These are phyloP conservation scores for Megalops atlanticus DNA, from an alignment of 2,113 vertebrate species.

Conservation along the genomic window DNA sequence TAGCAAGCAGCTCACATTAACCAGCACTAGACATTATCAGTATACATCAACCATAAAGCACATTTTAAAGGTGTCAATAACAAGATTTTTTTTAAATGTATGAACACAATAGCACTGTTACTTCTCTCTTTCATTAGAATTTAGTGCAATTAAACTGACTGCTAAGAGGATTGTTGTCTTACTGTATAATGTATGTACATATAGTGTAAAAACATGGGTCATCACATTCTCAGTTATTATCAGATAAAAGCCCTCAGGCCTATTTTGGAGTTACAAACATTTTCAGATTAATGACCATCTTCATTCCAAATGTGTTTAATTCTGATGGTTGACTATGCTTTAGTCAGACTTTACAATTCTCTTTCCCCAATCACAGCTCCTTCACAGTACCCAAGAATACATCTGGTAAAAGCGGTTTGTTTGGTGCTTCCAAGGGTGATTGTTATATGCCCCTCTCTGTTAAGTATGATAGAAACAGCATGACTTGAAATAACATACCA, in stretches of 20 bases:
- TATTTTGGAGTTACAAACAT: neutral
- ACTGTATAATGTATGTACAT: no score
- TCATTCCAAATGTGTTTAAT: neutral
- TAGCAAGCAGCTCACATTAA: neutral
- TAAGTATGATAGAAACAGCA: slow-evolving; percentile 15
- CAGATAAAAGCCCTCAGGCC: no score
- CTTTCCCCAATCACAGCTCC: neutral
- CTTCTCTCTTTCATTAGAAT: no score
- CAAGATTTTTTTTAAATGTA: no score
- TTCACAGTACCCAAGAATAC: neutral
- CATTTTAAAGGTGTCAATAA: no score
- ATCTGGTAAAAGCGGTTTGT: neutral
- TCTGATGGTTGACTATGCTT: neutral
- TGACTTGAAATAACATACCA: neutral
- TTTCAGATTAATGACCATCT: neutral
- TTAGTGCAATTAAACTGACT: neutral
- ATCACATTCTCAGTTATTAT: no score
- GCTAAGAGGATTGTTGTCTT: neutral
- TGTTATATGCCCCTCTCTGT: neutral
- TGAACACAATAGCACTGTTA: no score
- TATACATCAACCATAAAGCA: neutral
- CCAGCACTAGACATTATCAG: neutral
- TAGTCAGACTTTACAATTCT: neutral
- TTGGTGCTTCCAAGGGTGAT: neutral
- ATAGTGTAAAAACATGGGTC: no score